Conservation (phyloP, 1,140 invertebrate species). For the Diploscapter pachys region DNA sequence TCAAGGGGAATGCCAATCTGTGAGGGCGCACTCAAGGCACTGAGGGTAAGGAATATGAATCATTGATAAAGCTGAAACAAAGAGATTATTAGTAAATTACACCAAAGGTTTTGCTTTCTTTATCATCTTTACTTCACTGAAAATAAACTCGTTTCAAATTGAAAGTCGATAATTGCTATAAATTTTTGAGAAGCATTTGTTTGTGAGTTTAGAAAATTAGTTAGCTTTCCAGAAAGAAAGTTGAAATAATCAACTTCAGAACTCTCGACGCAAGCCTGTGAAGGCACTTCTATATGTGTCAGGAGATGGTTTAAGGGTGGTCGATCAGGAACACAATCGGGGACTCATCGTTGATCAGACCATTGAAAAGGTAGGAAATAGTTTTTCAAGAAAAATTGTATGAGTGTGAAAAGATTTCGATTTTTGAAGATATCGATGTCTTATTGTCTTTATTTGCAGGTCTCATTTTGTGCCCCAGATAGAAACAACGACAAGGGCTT, state of each 20-base stretch:
- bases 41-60: constrained; percentile 49
- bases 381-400: neutral
- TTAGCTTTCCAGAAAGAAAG: neutral
- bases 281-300: constrained; percentile 89
- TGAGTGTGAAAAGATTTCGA: neutral
- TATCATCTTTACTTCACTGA: too few species aligned
- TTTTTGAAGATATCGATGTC: neutral
- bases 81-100: too few species aligned
- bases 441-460: constrained; percentile 57
- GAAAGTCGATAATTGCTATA: too few species aligned
- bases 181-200: too few species aligned
- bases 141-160: too few species aligned
- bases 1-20: constrained; percentile 98
- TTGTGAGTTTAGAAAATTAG: too few species aligned
- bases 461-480: constrained; percentile 98
- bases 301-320: constrained; percentile 91
- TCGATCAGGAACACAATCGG: constrained; percentile 93
- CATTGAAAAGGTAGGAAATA: constrained; percentile 78
- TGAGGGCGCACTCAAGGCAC: constrained; percentile 89
- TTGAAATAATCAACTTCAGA: constrained; percentile 6
- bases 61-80: too few species aligned
- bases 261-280: constrained; percentile 74
- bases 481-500: constrained; percentile 96
- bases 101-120: too few species aligned
- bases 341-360: constrained; percentile 98